Conservation (phyloP, 2,888 invertebrate genomes). For the Zaprionus obscuricornis region DNA sequence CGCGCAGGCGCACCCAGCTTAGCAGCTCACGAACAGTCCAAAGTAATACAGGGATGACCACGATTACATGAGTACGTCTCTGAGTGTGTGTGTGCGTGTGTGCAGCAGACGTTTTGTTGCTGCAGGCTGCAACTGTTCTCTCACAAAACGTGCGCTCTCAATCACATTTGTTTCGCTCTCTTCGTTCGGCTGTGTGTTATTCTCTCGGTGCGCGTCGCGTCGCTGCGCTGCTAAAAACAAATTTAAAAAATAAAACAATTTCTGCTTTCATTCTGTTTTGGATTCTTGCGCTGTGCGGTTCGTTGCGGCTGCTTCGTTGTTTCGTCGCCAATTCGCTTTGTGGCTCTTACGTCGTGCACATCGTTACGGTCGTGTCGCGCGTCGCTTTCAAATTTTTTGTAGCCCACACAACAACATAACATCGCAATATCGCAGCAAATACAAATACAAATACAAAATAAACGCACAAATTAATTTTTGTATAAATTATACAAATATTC, state of each 20-base stretch:
- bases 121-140: constrained; percentile 23
- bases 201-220: constrained; percentile 11
- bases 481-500: constrained; percentile 12
- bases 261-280: constrained; percentile 58
- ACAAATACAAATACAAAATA: constrained; percentile 7
- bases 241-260: constrained; percentile 54
- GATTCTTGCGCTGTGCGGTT: constrained; percentile 57
- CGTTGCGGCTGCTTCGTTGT: constrained; percentile 53
- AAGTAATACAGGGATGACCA: constrained; percentile 47
- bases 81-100: constrained; percentile 3
- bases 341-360: constrained; percentile 81
- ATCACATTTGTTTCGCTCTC: constrained; percentile 15
- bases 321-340: constrained; percentile 76
- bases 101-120: constrained; percentile 23
- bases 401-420: constrained; percentile 29
- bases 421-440: constrained; percentile 26
- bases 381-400: constrained; percentile 53
- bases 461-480: constrained; percentile 11
- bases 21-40: constrained; percentile 23
- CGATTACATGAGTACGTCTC: constrained; percentile 16
- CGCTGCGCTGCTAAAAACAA: constrained; percentile 38
- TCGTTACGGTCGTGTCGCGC: constrained; percentile 73
- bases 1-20: constrained; percentile 58
- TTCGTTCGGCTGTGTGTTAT: background rate
- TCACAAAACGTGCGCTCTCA: constrained; percentile 8